Conservation (phyloP, 2,888 invertebrate genomes). For the Cactoblastis cactorum region DNA sequence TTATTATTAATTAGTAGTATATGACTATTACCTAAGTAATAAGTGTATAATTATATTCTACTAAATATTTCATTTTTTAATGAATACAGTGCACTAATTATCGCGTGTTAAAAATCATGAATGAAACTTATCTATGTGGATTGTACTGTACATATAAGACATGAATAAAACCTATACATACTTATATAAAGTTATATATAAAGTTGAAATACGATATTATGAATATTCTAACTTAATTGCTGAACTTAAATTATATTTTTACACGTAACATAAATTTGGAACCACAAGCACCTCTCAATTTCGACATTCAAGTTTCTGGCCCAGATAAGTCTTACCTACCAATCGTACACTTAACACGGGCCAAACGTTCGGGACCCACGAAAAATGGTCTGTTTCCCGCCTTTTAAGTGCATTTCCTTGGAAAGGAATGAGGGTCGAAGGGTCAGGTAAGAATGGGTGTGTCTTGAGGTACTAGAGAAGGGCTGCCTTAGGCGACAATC, state of each 20-base stretch:
- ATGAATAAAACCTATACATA: no score
- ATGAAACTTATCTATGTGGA: no score
- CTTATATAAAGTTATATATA: no score
- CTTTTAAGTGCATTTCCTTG: conserved; percentile 41
- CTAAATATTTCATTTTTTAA: no score
- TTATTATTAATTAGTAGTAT: no score
- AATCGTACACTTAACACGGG: conserved; percentile 51
- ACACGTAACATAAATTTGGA: conserved; percentile 42
- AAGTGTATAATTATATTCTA: no score
- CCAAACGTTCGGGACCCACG: conserved; percentile 53
- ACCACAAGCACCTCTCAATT: conserved; percentile 51
- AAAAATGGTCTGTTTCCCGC: conserved; percentile 46
- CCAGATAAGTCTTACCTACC: conserved; percentile 63
- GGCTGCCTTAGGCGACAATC: conserved; percentile 69
- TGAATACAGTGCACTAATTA: no score
- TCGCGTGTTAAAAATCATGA: no score
- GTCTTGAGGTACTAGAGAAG: conserved; percentile 56
- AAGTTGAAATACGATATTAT: no score
- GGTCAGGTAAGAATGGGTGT: conserved; percentile 50
- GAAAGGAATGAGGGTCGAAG: conserved; percentile 38
- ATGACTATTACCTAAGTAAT: no score
- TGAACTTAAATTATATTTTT: conserved; percentile 9
- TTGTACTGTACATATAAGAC: no score
- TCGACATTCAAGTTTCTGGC: conserved; percentile 53
- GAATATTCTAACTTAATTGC: neutral